Conservation (phyloP, 2,797 vertebrate genomes). For the Xenopus petersii region DNA sequence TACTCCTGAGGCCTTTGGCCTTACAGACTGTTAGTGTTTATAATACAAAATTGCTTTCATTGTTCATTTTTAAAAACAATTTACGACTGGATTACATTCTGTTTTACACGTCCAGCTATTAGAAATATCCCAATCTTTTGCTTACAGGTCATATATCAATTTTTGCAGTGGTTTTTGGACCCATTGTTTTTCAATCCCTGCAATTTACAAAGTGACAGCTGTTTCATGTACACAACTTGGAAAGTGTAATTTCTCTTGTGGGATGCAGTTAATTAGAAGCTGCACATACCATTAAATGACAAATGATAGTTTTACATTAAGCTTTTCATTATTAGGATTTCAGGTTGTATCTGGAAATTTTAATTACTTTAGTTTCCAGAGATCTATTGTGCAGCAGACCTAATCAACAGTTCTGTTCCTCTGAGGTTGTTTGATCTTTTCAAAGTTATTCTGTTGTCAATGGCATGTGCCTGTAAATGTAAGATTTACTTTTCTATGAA, state of each 20-base stretch:
- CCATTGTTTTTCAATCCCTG: slow-evolving; percentile 48
- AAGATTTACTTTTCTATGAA: slow-evolving; percentile 50
- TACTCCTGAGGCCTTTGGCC: no score
- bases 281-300: slow-evolving; percentile 43
- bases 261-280: slow-evolving; percentile 51
- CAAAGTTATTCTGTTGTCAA: slow-evolving; percentile 49
- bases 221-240: slow-evolving; percentile 34
- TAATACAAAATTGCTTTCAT: no score
- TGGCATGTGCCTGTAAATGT: slow-evolving; percentile 48
- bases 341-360: slow-evolving; percentile 54
- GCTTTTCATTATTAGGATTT: slow-evolving; percentile 55
- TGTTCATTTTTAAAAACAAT: no score
- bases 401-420: slow-evolving; percentile 52
- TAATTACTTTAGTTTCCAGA: slow-evolving; percentile 56
- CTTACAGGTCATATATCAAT: not conserved
- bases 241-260: slow-evolving; percentile 54
- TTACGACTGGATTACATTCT: no score
- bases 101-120: no score
- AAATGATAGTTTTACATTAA: slow-evolving; percentile 55
- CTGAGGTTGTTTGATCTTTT: slow-evolving; percentile 55
- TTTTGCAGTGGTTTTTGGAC: slow-evolving; percentile 44
- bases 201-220: slow-evolving; percentile 42
- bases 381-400: slow-evolving; percentile 50
- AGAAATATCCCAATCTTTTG: not conserved
- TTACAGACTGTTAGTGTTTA: no score